A percentile compares a stretch with the other conserved stretches of the same genome.
Evolutionary conservation across 2,113 vertebrate species (phyloP).

Genomic region (Percina caprodes): DNA sequence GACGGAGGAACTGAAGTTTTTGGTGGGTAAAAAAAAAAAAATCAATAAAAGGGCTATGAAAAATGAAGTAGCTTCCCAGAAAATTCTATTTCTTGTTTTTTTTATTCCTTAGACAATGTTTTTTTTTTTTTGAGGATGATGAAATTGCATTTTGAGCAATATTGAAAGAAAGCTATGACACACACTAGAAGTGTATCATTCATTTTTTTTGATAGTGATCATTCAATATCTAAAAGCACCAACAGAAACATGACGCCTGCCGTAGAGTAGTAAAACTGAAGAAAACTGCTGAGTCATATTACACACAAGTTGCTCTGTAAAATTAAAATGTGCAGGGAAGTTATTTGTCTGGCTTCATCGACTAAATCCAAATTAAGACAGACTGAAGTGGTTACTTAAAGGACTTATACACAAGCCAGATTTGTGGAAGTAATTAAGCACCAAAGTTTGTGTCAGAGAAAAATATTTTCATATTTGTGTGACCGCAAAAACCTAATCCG

Average conservation of each 20-base stretch:
- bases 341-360: conserved; percentile 52
- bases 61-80: conserved; percentile 42
- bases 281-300: conserved; percentile 5
- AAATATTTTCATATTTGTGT: neutral
- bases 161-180: conserved; percentile 6
- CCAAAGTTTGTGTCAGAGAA: conserved; percentile 22
- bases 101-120: conserved; percentile 28
- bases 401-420: conserved; percentile 19
- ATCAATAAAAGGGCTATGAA: conserved; percentile 43
- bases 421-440: conserved; percentile 55
- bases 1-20: conserved; percentile 35
- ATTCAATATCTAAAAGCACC: neutral
- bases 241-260: neutral
- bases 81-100: conserved; percentile 11
- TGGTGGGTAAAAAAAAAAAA: conserved; percentile 42
- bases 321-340: conserved; percentile 20
- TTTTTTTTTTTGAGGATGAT: conserved; percentile 17
- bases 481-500: neutral
- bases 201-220: neutral
- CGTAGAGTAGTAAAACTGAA: neutral
- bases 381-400: conserved; percentile 19
- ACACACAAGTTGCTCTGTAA: neutral
- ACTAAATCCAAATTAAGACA: conserved; percentile 54
- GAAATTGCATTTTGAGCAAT: conserved; percentile 27
- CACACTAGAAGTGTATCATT: neutral